Evolutionary conservation across 1,140 invertebrate species (phyloP), one percentile per base, ranked within the genome.

Genomic region (Conus betulinus): DNA sequence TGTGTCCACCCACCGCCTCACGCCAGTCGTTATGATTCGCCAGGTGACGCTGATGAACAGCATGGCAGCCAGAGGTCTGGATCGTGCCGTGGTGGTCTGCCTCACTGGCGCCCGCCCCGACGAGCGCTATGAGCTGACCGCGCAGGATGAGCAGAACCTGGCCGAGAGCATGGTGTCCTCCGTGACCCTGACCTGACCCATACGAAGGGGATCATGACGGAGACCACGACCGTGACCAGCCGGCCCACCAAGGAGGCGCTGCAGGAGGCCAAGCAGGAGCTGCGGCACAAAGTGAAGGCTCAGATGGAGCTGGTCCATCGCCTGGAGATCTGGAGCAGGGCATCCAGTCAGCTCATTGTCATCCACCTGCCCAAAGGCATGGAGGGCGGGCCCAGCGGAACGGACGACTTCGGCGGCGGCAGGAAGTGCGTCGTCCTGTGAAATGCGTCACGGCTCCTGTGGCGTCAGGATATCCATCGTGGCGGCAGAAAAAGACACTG

Each of bases 381-480:
- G 39, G 79, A 81, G 51, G 3, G 13, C 20, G 79, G 79, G 15
- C 79, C 79, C 39, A 81, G 79, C 79, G 79, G 79, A 5, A 53
- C 23, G 6, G 79, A 52, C 51, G 23, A 53, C 51, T 81, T 53
- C 51, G 76, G 39, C 25, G 39, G 51, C 3, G 79, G 10, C 79
- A 78, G 76, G 76, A 81, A 81, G 79, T 81, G 79, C 39, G 20
- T 53, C 17, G 20, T 81, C 5, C 79, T 81, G 79, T 81, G 67
- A 63, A 63, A 13, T 11, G 60, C 60, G 60, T 63, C 60, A 63
- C 60, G 39, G 39, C 39, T 39, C 39, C 39, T 39, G 39, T 39
- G 39, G 39, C 39, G 39, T 39, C 39, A 39, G 39, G 39, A 39
- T 39, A n/a, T 39, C 39, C 39, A 39, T 39, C 39, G 39, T 0